phyloP scores from a whole-genome alignment of 2,113 vertebrate species.

The Stigmatopora nigra region DNA sequence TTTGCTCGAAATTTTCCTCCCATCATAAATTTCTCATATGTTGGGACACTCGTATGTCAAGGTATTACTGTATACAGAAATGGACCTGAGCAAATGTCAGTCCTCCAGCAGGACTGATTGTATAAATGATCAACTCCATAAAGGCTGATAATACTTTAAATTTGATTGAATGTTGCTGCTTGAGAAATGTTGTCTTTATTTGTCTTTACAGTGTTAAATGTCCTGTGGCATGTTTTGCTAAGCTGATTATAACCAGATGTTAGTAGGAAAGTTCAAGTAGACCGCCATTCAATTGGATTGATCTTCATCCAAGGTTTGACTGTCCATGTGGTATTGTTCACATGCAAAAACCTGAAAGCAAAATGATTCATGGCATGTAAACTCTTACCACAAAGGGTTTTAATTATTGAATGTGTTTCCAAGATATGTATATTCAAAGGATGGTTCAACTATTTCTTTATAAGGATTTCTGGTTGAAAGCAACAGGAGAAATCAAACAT shows the following conservation, averaged over 20 bases:
- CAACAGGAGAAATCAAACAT: not conserved
- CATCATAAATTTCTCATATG: too few relatives aligned
- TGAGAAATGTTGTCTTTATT: not conserved
- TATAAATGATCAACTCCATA: not conserved
- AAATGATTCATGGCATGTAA: conserved; percentile 15
- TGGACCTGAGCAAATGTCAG: too few relatives aligned
- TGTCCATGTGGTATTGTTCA: conserved; percentile 22
- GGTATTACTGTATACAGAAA: too few relatives aligned
- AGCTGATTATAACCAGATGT: conserved; percentile 4
- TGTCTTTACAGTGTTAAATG: not conserved
- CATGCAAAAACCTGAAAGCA: not conserved
- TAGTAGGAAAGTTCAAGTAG: not conserved
- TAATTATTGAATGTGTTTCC: conserved; percentile 17
- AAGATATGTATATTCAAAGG: conserved; percentile 22
- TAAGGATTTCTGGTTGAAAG: not conserved
- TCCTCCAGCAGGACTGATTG: not conserved
- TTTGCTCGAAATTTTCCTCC: too few relatives aligned
- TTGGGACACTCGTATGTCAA: too few relatives aligned
- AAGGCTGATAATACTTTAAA: not conserved
- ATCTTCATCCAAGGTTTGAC: conserved; percentile 50
- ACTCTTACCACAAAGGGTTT: conserved; percentile 19
- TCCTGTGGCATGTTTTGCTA: conserved; percentile 21
- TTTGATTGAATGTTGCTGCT: not conserved
- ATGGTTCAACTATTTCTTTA: not conserved
- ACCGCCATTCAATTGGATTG: conserved; percentile 17